A percentile compares a stretch with the other conserved stretches of the same genome.
These are phyloP conservation scores for Branchellion lobata DNA, from an alignment of 2,888 invertebrate genomes.

Conservation along the genomic window DNA sequence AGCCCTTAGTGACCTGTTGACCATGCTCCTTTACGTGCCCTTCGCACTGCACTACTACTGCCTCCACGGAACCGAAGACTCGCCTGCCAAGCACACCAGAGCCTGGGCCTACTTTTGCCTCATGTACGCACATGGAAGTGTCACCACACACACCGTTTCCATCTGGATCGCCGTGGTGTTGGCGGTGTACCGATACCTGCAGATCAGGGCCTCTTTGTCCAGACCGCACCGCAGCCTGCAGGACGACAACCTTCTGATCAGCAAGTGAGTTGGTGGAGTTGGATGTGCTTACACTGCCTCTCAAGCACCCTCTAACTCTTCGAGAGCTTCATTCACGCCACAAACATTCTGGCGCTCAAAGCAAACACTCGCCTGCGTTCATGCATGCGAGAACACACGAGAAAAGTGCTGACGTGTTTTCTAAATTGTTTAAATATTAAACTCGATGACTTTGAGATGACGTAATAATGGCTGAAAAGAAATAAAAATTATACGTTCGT, in stretches of 20 bases:
- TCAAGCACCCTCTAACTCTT: too few relatives aligned
- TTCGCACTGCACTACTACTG: conserved; percentile 72
- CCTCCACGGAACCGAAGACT: conserved; percentile 49
- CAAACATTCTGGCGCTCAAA: too few relatives aligned
- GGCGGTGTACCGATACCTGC: conserved; percentile 80
- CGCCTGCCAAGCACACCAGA: conserved; percentile 56
- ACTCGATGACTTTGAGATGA: too few relatives aligned
- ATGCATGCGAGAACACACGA: too few relatives aligned
- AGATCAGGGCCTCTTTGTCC: conserved; percentile 25
- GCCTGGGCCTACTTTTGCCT: conserved; percentile 62
- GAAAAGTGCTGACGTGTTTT: too few relatives aligned
- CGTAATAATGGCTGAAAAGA: too few relatives aligned
- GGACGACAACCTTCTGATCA: neutral
- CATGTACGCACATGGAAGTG: conserved; percentile 84
- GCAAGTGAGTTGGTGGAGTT: conserved; percentile 26
- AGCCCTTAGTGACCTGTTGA: conserved; percentile 86
- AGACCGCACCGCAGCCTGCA: neutral
- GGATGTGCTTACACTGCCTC: too few relatives aligned
- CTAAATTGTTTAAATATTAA: too few relatives aligned
- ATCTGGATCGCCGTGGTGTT: conserved; percentile 88
- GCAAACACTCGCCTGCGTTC: too few relatives aligned
- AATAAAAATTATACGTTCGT: too few relatives aligned
- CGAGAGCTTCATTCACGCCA: too few relatives aligned
- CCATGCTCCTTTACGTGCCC: conserved; percentile 84
- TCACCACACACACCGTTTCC: conserved; percentile 83